Evolutionary conservation across 30 jellyfish, hydroid and myxozoan species (phyloP).

Genomic region (Cassiopea xamachana): DNA sequence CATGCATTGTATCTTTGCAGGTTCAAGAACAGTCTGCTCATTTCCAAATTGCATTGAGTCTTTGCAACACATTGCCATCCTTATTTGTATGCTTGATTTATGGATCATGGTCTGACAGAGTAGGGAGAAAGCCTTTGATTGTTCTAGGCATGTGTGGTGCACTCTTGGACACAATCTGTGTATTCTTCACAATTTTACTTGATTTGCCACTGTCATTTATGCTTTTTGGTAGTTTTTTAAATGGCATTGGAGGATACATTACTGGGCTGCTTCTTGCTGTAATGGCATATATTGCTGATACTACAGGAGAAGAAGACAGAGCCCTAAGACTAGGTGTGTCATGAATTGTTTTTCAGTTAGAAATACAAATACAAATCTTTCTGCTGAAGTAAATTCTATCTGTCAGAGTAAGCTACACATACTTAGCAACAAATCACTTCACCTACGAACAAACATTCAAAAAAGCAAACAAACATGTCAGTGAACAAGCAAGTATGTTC

Average conservation of each 20-base stretch:
- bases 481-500: too few relatives aligned
- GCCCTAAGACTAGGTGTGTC: conserved; percentile 80
- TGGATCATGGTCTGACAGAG: conserved; percentile 86
- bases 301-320: conserved; percentile 63
- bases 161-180: conserved; percentile 33
- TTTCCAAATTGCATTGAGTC: conserved; percentile 61
- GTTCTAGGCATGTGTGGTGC: conserved; percentile 45
- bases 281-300: conserved; percentile 83
- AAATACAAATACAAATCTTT: too few relatives aligned
- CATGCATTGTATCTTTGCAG: conserved; percentile 20
- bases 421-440: too few relatives aligned
- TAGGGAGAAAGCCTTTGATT: conserved; percentile 85
- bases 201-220: conserved; percentile 68
- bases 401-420: too few relatives aligned
- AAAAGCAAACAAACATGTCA: too few relatives aligned
- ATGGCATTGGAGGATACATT: conserved; percentile 85
- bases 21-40: conserved; percentile 67
- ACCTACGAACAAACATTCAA: too few relatives aligned
- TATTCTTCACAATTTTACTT: conserved; percentile 52
- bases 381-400: too few relatives aligned
- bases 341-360: background rate
- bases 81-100: conserved; percentile 55
- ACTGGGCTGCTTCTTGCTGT: conserved; percentile 70
- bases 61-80: conserved; percentile 70
- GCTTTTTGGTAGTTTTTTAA: conserved; percentile 67